These are phyloP conservation scores for Tursiops truncatus DNA, from an alignment of 2,113 vertebrate species.

Conservation along the genomic window DNA sequence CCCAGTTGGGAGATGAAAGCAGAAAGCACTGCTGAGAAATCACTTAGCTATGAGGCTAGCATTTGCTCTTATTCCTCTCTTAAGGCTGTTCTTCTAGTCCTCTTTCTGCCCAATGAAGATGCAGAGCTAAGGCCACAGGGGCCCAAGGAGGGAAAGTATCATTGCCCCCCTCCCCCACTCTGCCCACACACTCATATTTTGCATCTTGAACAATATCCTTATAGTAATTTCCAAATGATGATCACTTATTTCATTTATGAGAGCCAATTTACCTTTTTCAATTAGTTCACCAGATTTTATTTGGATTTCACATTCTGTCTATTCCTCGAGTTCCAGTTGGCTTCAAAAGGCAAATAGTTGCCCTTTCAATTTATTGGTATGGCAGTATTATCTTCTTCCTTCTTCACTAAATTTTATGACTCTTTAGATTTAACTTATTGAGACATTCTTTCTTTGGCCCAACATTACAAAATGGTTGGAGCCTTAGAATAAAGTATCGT, in stretches of 20 bases:
- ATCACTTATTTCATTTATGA: background rate
- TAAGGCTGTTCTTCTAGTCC: background rate
- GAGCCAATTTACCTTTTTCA: conserved; percentile 7
- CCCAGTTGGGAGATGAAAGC: background rate
- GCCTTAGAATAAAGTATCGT: background rate
- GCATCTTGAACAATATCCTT: background rate
- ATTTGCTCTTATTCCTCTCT: background rate
- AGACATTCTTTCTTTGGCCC: background rate
- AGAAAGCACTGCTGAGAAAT: conserved; percentile 15
- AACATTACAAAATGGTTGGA: background rate
- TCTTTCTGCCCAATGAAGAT: background rate
- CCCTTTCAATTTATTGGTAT: background rate
- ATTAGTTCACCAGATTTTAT: background rate
- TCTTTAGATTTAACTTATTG: background rate
- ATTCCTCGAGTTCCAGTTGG: background rate
- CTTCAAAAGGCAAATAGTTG: background rate
- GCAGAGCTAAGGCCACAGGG: background rate
- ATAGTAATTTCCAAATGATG: background rate
- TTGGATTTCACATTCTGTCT: background rate
- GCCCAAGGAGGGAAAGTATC: background rate
- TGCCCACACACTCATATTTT: background rate
- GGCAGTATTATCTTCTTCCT: background rate
- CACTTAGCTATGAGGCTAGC: background rate
- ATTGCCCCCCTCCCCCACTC: rapidly evolving
- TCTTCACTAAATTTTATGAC: background rate